Evolutionary conservation across 2,113 vertebrate species (phyloP).

Genomic region (Scytalopus superciliaris): DNA sequence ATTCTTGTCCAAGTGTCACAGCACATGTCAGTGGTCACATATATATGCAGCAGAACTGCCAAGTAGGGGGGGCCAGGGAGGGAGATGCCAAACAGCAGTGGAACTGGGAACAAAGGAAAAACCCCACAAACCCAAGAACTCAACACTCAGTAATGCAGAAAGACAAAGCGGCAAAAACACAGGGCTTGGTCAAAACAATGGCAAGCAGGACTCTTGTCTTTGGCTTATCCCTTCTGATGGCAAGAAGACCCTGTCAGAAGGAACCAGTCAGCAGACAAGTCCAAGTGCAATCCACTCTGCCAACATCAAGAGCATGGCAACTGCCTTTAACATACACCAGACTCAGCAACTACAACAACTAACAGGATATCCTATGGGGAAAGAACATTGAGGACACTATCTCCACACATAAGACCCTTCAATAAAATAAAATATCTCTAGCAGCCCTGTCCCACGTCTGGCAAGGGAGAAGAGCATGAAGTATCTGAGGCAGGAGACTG

Average conservation of each 20-base stretch:
- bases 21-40: accelerated
- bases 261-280: neutral
- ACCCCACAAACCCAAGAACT: neutral
- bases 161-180: neutral
- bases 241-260: neutral
- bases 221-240: neutral
- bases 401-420: neutral
- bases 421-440: neutral
- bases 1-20: neutral
- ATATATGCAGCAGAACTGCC: neutral
- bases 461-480: neutral
- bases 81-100: neutral
- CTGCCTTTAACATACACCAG: neutral
- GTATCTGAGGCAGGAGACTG: neutral
- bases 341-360: neutral
- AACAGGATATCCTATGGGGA: neutral
- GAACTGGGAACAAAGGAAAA: neutral
- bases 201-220: neutral
- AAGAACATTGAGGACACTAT: neutral
- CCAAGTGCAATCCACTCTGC: neutral
- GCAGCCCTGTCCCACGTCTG: neutral
- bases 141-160: neutral
- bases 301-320: neutral
- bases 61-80: neutral
- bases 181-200: neutral